These are phyloP conservation scores for Drosophila robusta DNA, from an alignment of 2,888 invertebrate genomes.

Conservation along the genomic window DNA sequence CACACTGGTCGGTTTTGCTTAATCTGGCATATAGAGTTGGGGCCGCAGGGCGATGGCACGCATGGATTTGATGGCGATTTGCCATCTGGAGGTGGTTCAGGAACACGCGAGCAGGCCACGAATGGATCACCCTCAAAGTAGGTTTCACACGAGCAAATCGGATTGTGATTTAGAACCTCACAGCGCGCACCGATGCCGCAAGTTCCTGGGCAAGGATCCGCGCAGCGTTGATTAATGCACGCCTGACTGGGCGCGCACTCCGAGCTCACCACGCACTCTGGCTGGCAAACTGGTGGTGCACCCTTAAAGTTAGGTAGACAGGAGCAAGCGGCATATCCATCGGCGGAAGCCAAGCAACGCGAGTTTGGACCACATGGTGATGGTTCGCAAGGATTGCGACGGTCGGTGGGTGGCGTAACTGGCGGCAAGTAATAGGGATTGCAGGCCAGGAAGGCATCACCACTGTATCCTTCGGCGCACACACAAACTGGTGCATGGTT, in stretches of 20 bases:
- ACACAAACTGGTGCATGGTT: constrained; percentile 92
- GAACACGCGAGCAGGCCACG: constrained; percentile 86
- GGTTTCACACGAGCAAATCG: constrained; percentile 92
- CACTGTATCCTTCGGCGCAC: constrained; percentile 89
- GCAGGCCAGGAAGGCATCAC: constrained; percentile 91
- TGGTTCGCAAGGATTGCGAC: constrained; percentile 90
- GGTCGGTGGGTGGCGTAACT: constrained; percentile 65
- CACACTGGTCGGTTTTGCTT: constrained; percentile 92
- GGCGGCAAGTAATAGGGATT: constrained; percentile 86
- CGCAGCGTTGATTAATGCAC: constrained; percentile 92
- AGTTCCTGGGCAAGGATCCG: constrained; percentile 93
- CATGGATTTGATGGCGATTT: constrained; percentile 86
- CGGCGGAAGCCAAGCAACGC: constrained; percentile 89
- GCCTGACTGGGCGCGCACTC: constrained; percentile 92
- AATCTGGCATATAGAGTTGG: constrained; percentile 93
- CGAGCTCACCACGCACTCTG: constrained; percentile 93
- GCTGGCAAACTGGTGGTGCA: constrained; percentile 92
- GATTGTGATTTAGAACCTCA: constrained; percentile 93
- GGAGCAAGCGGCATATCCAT: constrained; percentile 91
- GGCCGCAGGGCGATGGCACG: constrained; percentile 90
- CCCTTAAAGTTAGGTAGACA: constrained; percentile 92
- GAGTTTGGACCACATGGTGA: constrained; percentile 93
- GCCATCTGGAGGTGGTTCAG: constrained; percentile 77
- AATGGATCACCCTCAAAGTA: constrained; percentile 94
- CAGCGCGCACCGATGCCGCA: constrained; percentile 92